Evolutionary conservation across 2,888 invertebrate species (phyloP).

Genomic region (Parnassius mnemosyne): DNA sequence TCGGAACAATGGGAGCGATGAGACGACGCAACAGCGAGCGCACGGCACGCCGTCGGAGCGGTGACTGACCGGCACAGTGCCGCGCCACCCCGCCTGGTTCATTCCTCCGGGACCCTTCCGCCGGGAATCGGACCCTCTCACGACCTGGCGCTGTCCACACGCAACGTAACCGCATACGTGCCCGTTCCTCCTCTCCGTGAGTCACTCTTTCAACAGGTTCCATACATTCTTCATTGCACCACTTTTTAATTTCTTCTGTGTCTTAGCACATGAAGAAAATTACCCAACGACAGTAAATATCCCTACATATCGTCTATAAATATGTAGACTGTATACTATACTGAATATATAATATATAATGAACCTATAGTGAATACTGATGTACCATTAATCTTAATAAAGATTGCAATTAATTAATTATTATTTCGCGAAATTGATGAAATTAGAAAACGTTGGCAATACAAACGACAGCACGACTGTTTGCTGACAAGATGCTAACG

Average conservation of each 20-base stretch:
- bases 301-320: no score
- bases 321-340: no score
- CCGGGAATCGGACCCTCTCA: constrained; percentile 64
- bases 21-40: constrained; percentile 55
- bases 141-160: constrained; percentile 39
- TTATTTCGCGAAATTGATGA: neutral
- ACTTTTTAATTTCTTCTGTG: constrained; percentile 21
- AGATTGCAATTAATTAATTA: neutral
- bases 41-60: constrained; percentile 72
- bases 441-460: constrained; percentile 28
- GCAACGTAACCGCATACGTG: constrained; percentile 49
- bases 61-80: constrained; percentile 79
- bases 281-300: constrained; percentile 1
- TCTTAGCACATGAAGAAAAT: constrained; percentile 28
- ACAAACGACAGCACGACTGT: constrained; percentile 16
- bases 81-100: constrained; percentile 71
- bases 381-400: no score
- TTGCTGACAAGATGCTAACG: constrained; percentile 28
- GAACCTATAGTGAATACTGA: no score
- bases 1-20: constrained; percentile 52
- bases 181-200: constrained; percentile 33
- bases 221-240: constrained; percentile 35
- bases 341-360: no score
- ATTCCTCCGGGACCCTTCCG: constrained; percentile 74
- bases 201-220: constrained; percentile 45